Percentiles rank a stretch among this genome's conserved stretches.
Conservation (phyloP, 1,140 invertebrate species). For the Phocides pigmalion region DNA sequence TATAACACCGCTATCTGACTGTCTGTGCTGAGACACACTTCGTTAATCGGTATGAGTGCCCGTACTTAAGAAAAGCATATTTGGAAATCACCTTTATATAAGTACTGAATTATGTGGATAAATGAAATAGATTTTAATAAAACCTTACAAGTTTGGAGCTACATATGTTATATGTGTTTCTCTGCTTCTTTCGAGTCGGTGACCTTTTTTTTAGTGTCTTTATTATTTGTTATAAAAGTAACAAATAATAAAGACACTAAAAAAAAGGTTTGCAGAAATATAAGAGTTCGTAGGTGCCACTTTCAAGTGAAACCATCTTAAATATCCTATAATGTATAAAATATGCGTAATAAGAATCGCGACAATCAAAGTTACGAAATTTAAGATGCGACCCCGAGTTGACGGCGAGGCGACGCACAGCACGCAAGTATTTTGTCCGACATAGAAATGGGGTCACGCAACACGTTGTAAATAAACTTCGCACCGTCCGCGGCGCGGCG, state of each 20-base stretch:
- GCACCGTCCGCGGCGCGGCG: constrained; percentile 20
- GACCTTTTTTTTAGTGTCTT: background rate
- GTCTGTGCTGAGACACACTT: too few species aligned
- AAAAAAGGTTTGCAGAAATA: too few species aligned
- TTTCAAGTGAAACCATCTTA: too few species aligned
- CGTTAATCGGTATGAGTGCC: too few species aligned
- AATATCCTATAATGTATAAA: background rate
- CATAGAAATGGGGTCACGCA: constrained; percentile 36
- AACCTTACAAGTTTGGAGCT: background rate
- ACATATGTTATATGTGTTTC: background rate
- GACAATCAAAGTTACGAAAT: background rate
- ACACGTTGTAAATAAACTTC: constrained; percentile 38
- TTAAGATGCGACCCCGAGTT: background rate
- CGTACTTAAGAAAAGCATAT: too few species aligned
- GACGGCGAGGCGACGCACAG: constrained; percentile 1
- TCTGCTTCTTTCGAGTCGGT: background rate
- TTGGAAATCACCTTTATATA: too few species aligned
- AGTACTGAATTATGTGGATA: too few species aligned
- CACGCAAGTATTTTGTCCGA: background rate
- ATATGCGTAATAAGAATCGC: background rate
- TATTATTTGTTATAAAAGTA: background rate
- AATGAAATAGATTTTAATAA: background rate
- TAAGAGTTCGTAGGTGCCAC: too few species aligned
- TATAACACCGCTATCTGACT: too few species aligned
- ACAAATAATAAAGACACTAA: background rate